Conservation (phyloP, 2,888 invertebrate genomes). For the Lordiphosa fenestrarum region DNA sequence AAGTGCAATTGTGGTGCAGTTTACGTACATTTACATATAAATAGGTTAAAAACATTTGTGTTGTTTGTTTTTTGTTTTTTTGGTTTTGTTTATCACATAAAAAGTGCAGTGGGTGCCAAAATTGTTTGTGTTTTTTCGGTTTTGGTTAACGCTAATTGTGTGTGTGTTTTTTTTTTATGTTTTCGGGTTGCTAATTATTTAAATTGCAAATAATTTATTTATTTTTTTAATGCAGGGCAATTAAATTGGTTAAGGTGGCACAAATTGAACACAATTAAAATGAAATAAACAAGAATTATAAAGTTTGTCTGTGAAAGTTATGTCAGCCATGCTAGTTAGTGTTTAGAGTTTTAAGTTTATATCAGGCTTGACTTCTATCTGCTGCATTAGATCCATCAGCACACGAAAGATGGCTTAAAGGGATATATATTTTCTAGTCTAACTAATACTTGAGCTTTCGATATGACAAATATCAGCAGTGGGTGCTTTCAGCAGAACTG, state of each 20-base stretch:
- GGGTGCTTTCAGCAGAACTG: too few relatives aligned
- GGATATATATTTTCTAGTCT: too few relatives aligned
- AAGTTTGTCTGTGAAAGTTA: neutral
- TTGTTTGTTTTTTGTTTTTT: constrained; percentile 19
- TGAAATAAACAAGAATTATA: too few relatives aligned
- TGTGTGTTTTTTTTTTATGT: constrained; percentile 12
- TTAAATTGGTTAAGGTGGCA: neutral
- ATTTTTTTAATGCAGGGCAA: constrained; percentile 18
- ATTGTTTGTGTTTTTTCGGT: constrained; percentile 28
- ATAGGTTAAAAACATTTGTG: constrained; percentile 18
- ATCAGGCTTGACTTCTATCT: too few relatives aligned
- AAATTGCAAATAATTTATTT: constrained; percentile 30
- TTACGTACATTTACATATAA: constrained; percentile 27
- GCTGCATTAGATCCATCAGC: too few relatives aligned
- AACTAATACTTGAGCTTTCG: too few relatives aligned
- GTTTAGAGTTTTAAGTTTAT: too few relatives aligned
- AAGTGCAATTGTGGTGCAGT: constrained; percentile 67
- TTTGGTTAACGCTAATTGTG: constrained; percentile 52
- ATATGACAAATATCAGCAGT: too few relatives aligned
- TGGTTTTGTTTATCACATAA: constrained; percentile 58
- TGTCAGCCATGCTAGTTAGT: too few relatives aligned
- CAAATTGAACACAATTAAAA: too few relatives aligned
- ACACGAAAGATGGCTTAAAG: too few relatives aligned
- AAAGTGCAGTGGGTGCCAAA: constrained; percentile 65
- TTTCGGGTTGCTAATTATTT: constrained; percentile 29